These are phyloP conservation scores for Drosophila chauvacae DNA, from an alignment of 1,140 invertebrate genomes.

Conservation along the genomic window DNA sequence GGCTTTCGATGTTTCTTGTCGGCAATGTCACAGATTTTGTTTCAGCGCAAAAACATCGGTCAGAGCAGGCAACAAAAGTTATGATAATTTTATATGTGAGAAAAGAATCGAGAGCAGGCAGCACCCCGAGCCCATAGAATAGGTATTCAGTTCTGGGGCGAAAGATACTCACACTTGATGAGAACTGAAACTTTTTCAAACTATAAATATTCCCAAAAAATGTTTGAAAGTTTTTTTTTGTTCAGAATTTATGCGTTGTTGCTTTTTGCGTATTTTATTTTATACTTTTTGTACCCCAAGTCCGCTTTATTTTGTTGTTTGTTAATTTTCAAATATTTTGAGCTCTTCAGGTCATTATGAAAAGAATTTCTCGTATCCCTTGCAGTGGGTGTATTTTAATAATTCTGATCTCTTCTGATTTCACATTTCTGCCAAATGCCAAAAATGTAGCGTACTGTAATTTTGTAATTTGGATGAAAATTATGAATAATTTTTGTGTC, in stretches of 20 bases:
- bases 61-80: constrained; percentile 45
- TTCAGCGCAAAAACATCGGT: constrained; percentile 50
- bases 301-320: constrained; percentile 50
- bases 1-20: constrained; percentile 53
- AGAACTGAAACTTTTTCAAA: constrained; percentile 53
- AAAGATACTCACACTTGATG: constrained; percentile 24
- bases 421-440: constrained; percentile 23
- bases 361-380: constrained; percentile 51
- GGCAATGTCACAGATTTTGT: constrained; percentile 78
- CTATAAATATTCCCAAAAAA: constrained; percentile 71
- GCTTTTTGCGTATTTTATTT: constrained; percentile 9
- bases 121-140: constrained; percentile 19
- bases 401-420: background rate
- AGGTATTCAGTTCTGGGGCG: constrained; percentile 15
- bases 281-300: constrained; percentile 1
- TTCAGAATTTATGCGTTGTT: constrained; percentile 40
- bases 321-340: constrained; percentile 65
- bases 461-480: constrained; percentile 42
- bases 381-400: constrained; percentile 19
- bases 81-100: constrained; percentile 77
- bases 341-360: constrained; percentile 63
- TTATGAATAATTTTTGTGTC: constrained; percentile 55
- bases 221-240: constrained; percentile 63
- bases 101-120: constrained; percentile 46
- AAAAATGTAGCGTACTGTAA: constrained; percentile 45